Base-by-base conservation (phyloP, 2,888 invertebrate species). In the Pristionchus fissidentatus region DNA sequence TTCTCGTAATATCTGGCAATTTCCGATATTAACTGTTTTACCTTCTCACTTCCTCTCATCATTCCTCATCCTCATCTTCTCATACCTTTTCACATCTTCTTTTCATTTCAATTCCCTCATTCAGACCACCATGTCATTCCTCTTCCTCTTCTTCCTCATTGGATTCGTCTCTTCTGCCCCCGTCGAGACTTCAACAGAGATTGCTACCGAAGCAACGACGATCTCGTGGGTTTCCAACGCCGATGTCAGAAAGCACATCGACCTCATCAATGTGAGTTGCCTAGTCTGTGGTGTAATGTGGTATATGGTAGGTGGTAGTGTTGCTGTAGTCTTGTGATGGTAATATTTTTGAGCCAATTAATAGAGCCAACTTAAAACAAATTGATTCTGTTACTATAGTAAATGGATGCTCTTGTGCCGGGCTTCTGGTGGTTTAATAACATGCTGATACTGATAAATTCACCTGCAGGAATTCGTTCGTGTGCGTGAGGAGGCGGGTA, bases 181-280 rank as follows among this genome's bases (percentile, higher is more conserved):
- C 49, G 19, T 49, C 32, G 73, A 73, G 29, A 43, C 73, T 1
- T 41, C 70, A 26, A 70, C 70, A 26, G 22, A 4, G 7, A 10
- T 41, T 5, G 26, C 70, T 8, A 26, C 32, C 2, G 70, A 70
- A 41, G 10, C 41, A 13, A 70, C 70, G 22, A 70, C 70, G 10
- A 41, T n/a, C n/a, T 0, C 26, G 0, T 70, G 70, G 70, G 41
- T 41, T 2, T 8, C 70, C 70, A 70, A 70, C 70, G 29, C 38
- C 26, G 26, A 43, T 26, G 26, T 70, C 70, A 70, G 70, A 5
- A 70, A 70, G 70, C 70, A 70, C 41, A 41, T 70, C 70, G 10
- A 70, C 15, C 70, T 70, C n/a, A 70, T 70, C 70, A 70, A 26
- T 70, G 70, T 70, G 19, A 70, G 70, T 26, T 7, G 5, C 62